Conservation (phyloP, 2,797 vertebrate species). For the Austrolebias charrua region DNA sequence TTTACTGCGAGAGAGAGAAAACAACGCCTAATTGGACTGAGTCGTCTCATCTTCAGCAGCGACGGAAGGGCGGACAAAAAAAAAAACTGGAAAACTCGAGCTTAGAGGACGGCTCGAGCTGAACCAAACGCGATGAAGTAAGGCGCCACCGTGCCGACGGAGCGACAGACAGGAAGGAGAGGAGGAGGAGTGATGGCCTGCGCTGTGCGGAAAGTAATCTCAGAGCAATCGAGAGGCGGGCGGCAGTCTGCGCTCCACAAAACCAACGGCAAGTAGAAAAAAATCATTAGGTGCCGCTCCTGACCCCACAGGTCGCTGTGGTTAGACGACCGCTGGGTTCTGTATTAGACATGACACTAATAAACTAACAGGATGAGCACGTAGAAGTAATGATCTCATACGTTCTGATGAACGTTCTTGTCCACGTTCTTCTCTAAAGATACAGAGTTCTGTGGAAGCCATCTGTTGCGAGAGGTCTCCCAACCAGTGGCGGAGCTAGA, state of each 20-base stretch:
- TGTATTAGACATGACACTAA: conserved; percentile 52
- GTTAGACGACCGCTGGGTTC: conserved; percentile 66
- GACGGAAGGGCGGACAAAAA: conserved; percentile 45
- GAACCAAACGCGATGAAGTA: background rate
- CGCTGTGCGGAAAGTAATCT: conserved; percentile 72
- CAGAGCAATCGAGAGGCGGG: conserved; percentile 71
- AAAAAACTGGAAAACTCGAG: conserved; percentile 12
- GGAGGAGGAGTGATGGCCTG: conserved; percentile 68
- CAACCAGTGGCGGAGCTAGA: too few relatives aligned
- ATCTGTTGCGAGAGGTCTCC: conserved; percentile 6
- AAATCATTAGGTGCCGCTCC: conserved; percentile 66
- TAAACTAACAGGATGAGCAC: conserved; percentile 17
- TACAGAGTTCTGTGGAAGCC: conserved; percentile 1
- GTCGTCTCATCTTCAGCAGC: conserved; percentile 70
- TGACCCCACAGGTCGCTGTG: conserved; percentile 75
- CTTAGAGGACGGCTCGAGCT: conserved; percentile 20
- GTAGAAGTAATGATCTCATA: background rate
- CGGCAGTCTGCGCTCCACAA: conserved; percentile 60
- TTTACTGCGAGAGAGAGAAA: conserved; percentile 70
- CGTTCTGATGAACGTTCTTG: background rate
- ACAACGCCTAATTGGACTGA: conserved; percentile 76
- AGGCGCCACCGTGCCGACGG: conserved; percentile 25
- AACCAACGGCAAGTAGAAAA: conserved; percentile 58
- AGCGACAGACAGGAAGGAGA: conserved; percentile 44
- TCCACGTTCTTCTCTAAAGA: background rate